Conservation (phyloP, 2,797 vertebrate species). For the Etheostoma perlongum region DNA sequence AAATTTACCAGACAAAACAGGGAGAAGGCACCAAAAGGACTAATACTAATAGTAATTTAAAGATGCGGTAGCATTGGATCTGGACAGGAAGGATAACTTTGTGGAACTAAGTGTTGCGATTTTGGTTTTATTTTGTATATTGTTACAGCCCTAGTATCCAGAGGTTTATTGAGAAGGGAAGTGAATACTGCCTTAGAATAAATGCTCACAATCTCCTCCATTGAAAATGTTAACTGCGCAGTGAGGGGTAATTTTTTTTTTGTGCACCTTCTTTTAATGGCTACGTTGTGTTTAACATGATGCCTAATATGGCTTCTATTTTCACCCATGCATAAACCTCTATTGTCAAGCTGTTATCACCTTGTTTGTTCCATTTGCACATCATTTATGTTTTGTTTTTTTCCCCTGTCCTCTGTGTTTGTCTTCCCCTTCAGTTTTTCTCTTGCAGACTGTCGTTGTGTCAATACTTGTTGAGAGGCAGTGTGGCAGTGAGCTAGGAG, state of each 20-base stretch:
- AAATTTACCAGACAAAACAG: too few relatives aligned
- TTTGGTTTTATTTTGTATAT: too few relatives aligned
- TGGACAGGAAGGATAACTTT: too few relatives aligned
- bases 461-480: constrained; percentile 84
- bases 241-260: constrained; percentile 52
- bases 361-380: constrained; percentile 82
- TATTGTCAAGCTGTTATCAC: constrained; percentile 78
- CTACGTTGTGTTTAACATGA: constrained; percentile 46
- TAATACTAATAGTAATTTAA: too few relatives aligned
- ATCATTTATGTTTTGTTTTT: constrained; percentile 73
- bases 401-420: constrained; percentile 63
- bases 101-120: too few relatives aligned
- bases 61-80: too few relatives aligned
- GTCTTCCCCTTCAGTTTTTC: constrained; percentile 66
- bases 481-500: constrained; percentile 78
- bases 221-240: constrained; percentile 71
- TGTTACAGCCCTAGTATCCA: constrained; percentile 8
- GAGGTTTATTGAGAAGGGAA: constrained; percentile 70
- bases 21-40: too few relatives aligned
- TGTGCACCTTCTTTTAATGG: constrained; percentile 37
- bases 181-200: constrained; percentile 70
- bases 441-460: constrained; percentile 81
- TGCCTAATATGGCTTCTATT: constrained; percentile 62
- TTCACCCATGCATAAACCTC: constrained; percentile 69
- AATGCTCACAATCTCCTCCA: constrained; percentile 68